phyloP scores from a whole-genome alignment of 1,140 invertebrate species.

The Drosophila nigrodunni region DNA sequence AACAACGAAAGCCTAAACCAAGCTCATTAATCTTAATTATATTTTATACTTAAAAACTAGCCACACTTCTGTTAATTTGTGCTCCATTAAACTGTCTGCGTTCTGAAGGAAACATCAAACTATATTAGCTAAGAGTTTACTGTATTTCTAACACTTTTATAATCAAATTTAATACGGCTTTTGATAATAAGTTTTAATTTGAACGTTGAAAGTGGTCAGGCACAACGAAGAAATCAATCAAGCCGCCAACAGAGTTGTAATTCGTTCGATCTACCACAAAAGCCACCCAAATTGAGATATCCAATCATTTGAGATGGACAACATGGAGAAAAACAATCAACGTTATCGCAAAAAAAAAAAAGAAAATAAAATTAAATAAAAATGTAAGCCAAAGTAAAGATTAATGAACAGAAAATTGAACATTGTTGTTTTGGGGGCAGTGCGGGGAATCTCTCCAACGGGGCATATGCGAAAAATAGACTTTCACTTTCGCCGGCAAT shows the following conservation, averaged over 20 bases:
- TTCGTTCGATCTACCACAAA: not conserved
- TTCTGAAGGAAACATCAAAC: conserved; percentile 3
- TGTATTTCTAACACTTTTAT: conserved; percentile 27
- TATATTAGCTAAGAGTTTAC: no score
- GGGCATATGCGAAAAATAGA: conserved; percentile 55
- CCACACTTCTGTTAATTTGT: not conserved
- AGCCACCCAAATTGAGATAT: conserved; percentile 27
- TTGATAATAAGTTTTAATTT: conserved; percentile 61
- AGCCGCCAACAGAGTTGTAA: conserved; percentile 8
- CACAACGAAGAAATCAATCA: conserved; percentile 37
- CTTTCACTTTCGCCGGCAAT: conserved; percentile 60
- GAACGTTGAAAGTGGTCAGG: conserved; percentile 25
- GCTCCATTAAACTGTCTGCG: conserved; percentile 40
- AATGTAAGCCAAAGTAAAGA: conserved; percentile 47
- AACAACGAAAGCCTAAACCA: conserved; percentile 7
- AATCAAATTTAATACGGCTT: conserved; percentile 55
- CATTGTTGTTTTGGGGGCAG: conserved; percentile 31
- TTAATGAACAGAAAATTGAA: conserved; percentile 72
- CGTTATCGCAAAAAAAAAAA: conserved; percentile 44
- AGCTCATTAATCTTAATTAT: conserved; percentile 57
- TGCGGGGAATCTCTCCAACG: conserved; percentile 7
- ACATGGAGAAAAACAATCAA: conserved; percentile 69
- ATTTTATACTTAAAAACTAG: conserved; percentile 21
- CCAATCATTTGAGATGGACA: conserved; percentile 46
- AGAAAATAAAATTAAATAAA: conserved; percentile 36